A percentile compares a stretch with the other conserved stretches of the same genome.
phyloP scores from a whole-genome alignment of 1,140 invertebrate genomes.

The Drosophila kikkawai region DNA sequence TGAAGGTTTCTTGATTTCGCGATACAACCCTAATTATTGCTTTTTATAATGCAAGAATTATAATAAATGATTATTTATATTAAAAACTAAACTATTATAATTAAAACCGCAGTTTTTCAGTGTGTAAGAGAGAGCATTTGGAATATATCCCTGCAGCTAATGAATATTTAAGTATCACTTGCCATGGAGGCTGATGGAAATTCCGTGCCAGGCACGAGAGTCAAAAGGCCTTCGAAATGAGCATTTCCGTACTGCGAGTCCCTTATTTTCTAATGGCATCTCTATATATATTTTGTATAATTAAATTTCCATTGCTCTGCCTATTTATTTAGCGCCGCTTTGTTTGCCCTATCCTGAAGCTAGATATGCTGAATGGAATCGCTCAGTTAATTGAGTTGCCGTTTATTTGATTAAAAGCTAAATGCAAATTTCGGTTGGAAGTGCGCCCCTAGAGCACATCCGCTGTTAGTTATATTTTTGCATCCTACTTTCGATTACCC shows the following conservation, averaged over 20 bases:
- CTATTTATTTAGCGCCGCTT: conserved; percentile 46
- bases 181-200: conserved; percentile 63
- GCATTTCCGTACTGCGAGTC: conserved; percentile 36
- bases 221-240: conserved; percentile 35
- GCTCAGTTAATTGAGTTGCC: conserved; percentile 37
- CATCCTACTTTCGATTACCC: conserved; percentile 18
- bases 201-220: conserved; percentile 46
- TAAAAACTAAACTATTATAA: not conserved
- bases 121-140: conserved; percentile 37
- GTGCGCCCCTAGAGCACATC: conserved; percentile 6
- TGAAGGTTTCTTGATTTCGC: no score
- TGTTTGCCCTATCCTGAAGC: conserved; percentile 24
- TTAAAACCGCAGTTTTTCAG: not conserved
- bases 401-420: conserved; percentile 32
- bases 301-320: conserved; percentile 58
- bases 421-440: conserved; percentile 25
- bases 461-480: conserved; percentile 11
- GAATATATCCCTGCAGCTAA: conserved; percentile 65
- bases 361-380: conserved; percentile 16
- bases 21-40: no score
- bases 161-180: conserved; percentile 73
- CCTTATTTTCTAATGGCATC: conserved; percentile 30
- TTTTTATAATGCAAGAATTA: no score
- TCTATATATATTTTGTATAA: conserved; percentile 57
- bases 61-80: no score